Base-by-base conservation (phyloP, 2,888 invertebrate species). In the Noctua comes region DNA sequence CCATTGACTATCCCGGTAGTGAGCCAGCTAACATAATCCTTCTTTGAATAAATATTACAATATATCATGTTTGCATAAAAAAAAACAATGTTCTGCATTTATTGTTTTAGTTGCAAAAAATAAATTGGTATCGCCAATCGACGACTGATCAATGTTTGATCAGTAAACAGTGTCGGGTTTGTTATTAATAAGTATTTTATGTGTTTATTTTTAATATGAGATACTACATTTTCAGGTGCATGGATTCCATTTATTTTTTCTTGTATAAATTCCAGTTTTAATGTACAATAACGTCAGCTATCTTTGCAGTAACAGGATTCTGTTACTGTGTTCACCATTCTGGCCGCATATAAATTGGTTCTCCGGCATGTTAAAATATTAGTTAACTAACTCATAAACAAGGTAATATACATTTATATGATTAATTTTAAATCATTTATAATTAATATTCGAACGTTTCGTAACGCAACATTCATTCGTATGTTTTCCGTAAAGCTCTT, bases 401-500 rank as follows among this genome's bases (percentile, higher is more conserved):
- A 51, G 51, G 3, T 10, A 54, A 54, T 10, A 51, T 24, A 51
- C 6, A 51, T n/a, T n/a, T n/a, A n/a, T 21, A 21, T 21, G 7
- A 54, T 21, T 51, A 21, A 51, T 21, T 51, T 51, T 51, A 54
- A 24, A 54, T 57, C 11, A 11, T 24, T 24, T 24, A 54, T n/a
- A 13, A 57, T 59, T 59, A 6, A 18, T 13, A 16, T 16, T 65
- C 6, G 6, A 24, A 69, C 72, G 72, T 75, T 77, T 66, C 11
- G 1, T 24, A 57, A 71, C 36, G 10, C 18, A 83, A 79, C 18
- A 21, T 65, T 3, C 24, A 36, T 46, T 8, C 72, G 59, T 79
- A 77, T 81, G 73, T 75, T 79, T 76, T 27, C 21, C 57, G 0
- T 8, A 68, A 51, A 74, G 68, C 79, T 78, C 73, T 72, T 64